phyloP scores from a whole-genome alignment of 92 coral and sea anemone species.

The Epizoanthus rinbou region DNA sequence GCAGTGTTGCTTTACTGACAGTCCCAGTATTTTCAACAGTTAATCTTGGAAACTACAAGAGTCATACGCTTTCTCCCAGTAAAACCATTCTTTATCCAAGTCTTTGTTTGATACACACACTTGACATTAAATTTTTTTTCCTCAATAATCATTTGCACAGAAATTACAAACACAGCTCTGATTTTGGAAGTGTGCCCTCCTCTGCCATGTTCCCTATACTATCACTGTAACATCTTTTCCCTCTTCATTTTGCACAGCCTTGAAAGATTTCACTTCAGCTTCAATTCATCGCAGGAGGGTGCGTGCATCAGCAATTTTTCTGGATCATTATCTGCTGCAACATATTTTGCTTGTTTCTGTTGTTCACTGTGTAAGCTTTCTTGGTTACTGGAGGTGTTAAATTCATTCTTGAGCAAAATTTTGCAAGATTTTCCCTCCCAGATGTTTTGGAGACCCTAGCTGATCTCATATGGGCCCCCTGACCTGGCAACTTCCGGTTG shows the following conservation, averaged over 20 bases:
- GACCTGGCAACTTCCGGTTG: neutral
- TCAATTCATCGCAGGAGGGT: constrained; percentile 7
- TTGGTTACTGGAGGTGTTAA: neutral
- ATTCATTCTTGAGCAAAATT: constrained; percentile 4
- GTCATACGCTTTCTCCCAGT: too few relatives aligned
- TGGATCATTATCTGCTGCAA: constrained; percentile 6
- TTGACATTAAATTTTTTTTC: too few relatives aligned
- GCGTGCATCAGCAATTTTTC: constrained; percentile 6
- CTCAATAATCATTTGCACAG: too few relatives aligned
- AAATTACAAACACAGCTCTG: too few relatives aligned
- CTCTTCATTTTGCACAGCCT: neutral
- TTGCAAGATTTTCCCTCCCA: neutral
- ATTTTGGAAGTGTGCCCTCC: constrained; percentile 8
- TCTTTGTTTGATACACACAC: too few relatives aligned
- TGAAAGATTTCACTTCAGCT: neutral
- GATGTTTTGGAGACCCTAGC: neutral
- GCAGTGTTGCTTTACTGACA: too few relatives aligned
- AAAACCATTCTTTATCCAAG: too few relatives aligned
- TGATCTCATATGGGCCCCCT: neutral
- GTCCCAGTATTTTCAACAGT: too few relatives aligned
- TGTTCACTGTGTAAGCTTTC: neutral
- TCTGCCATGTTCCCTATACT: constrained; percentile 6
- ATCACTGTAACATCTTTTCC: constrained; percentile 5
- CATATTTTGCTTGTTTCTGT: constrained; percentile 4
- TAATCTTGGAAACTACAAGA: too few relatives aligned